Base-by-base conservation (phyloP, 2,113 vertebrate genomes). In the Chlorodrepanis virens region DNA sequence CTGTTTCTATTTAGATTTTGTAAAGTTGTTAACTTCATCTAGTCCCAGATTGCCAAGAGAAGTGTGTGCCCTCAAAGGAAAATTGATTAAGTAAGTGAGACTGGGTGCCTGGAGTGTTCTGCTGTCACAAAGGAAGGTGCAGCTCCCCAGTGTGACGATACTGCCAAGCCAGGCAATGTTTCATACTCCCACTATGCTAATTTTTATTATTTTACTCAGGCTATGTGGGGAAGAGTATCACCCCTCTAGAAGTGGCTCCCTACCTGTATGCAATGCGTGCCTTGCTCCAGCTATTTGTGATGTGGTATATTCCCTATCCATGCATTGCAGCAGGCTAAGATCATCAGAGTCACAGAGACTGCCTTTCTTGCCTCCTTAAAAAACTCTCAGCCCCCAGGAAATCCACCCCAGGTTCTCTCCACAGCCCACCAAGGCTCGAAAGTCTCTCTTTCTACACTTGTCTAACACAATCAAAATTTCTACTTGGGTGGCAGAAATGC, bases 401-500 rank as follows among this genome's bases (percentile, higher is more conserved):
- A 90, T 87, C 61, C 0, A 1, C 35, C 35, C 71, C 0, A 0
- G 27, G 22, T 82, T 92, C 77, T 64, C 80, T 83, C 69, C 44
- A 56, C 60, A 88, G 68, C 60, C 79, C 37, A 86, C 42, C 0
- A 12, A 93, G 74, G 53, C 75, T 80, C 11, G 0, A 64, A 83
- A 92, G 44, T 86, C 74, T 89, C 84, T 88, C 45, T 90, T 88
- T 93, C 90, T 90, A 74, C 77, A 78, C 94, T 97, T 95, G 75
- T 88, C 91, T 94, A 91, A 91, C 93, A 96, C 89, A 93, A 93
- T 85, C 94, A 93, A 83, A 87, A 96, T 91, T 95, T 95, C 89
- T 93, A 89, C 93, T 94, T 96, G 94, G 92, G 93, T 95, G 95
- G 96, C 84, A 96, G 87, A 94, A 97, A 89, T 44, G 75, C 87